phyloP scores from a whole-genome alignment of 1,140 invertebrate species.

The Meloidogyne exigua region DNA sequence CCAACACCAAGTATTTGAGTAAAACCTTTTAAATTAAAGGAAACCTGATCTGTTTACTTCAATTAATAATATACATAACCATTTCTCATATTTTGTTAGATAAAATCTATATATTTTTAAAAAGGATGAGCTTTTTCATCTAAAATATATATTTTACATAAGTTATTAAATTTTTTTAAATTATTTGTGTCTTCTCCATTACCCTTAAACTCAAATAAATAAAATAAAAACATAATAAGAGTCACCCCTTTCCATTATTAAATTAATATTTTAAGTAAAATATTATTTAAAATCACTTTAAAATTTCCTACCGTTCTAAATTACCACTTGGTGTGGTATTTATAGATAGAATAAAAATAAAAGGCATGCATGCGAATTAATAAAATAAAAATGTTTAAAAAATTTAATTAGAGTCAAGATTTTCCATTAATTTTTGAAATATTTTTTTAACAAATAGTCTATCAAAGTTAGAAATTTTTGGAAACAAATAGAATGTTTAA shows the following conservation, averaged over 20 bases:
- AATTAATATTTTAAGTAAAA: background rate
- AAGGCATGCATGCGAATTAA: background rate
- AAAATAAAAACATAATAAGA: background rate
- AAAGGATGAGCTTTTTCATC: no score
- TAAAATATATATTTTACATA: background rate
- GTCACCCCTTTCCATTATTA: background rate
- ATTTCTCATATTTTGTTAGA: no score
- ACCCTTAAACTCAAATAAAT: background rate
- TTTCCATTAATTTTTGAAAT: background rate
- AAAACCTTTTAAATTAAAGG: no score
- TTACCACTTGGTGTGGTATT: background rate
- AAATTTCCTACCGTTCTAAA: no score
- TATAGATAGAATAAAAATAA: background rate
- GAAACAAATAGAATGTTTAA: no score
- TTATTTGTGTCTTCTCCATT: background rate
- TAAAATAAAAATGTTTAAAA: background rate
- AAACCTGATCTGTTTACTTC: background rate
- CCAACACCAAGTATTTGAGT: no score
- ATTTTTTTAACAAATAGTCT: no score
- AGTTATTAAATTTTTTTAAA: background rate
- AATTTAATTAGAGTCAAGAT: background rate
- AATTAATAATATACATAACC: background rate
- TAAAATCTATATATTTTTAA: background rate
- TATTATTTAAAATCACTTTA: background rate
- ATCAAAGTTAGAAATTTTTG: no score